Evolutionary conservation across 2,888 invertebrate genomes (phyloP).

Genomic region (Stictocephala bisonia): DNA sequence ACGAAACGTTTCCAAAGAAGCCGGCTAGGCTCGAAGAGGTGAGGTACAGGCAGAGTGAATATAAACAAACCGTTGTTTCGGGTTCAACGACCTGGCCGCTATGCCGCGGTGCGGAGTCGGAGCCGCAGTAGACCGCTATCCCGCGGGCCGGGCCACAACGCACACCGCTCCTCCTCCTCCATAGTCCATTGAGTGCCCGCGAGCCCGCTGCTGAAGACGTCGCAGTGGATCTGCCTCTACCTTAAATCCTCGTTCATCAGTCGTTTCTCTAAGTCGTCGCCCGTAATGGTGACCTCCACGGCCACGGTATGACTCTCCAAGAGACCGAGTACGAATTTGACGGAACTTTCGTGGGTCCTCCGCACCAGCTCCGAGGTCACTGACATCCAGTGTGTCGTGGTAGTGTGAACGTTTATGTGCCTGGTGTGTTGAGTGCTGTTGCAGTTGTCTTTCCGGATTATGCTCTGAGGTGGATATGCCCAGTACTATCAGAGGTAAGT

Average conservation of each 20-base stretch:
- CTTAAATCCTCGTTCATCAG: not conserved
- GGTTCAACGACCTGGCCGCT: slow-evolving; percentile 42
- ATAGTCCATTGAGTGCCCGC: slow-evolving; percentile 13
- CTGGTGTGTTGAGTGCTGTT: not conserved
- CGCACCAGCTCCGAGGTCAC: slow-evolving; percentile 20
- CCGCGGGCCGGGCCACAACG: not conserved
- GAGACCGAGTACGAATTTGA: slow-evolving; percentile 54
- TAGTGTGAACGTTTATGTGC: slow-evolving; percentile 17
- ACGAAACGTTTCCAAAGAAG: no score
- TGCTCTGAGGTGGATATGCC: slow-evolving; percentile 56
- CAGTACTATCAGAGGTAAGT: slow-evolving; percentile 59
- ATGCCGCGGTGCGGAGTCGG: not conserved
- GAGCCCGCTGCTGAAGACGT: not conserved
- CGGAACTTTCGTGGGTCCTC: slow-evolving; percentile 56
- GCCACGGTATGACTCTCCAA: slow-evolving; percentile 51
- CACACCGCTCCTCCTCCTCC: not conserved
- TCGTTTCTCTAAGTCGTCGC: not conserved
- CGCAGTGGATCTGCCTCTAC: not conserved
- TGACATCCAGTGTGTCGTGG: not conserved
- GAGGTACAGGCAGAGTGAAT: slow-evolving; percentile 25
- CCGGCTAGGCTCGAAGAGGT: not conserved
- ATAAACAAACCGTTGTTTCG: slow-evolving; percentile 44
- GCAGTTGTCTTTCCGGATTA: slow-evolving; percentile 47
- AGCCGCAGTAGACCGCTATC: not conserved
- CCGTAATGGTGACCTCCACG: not conserved